A percentile compares a stretch with the other conserved stretches of the same genome.
These are phyloP conservation scores for Drosophila kikkawai DNA, from an alignment of 1,140 invertebrate genomes.

Conservation along the genomic window DNA sequence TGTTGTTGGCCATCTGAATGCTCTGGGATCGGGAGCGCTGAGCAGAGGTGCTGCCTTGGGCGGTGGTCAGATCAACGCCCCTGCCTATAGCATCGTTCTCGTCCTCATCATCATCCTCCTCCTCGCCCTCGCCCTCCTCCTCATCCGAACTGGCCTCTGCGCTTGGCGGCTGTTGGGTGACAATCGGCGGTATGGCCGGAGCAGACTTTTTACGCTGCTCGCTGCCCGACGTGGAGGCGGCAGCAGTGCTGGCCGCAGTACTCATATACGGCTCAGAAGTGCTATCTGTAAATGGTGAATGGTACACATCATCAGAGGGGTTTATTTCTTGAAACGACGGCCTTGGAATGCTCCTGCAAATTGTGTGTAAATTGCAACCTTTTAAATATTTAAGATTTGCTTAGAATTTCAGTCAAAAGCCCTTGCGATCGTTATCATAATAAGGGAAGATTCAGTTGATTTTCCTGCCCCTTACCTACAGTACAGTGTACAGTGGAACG, in stretches of 20 bases:
- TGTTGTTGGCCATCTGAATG: slow-evolving; percentile 78
- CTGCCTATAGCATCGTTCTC: slow-evolving; percentile 66
- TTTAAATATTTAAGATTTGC: too few relatives aligned
- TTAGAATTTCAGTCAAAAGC: neutral
- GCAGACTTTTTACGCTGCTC: slow-evolving; percentile 78
- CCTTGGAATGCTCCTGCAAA: slow-evolving; percentile 2
- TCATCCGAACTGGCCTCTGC: slow-evolving; percentile 80
- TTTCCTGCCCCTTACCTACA: too few relatives aligned
- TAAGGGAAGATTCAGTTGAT: neutral
- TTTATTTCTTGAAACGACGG: neutral
- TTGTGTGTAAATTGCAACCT: neutral
- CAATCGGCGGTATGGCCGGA: slow-evolving; percentile 72
- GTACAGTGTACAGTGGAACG: neutral
- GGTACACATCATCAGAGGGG: neutral
- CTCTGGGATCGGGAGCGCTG: slow-evolving; percentile 79
- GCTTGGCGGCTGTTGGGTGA: slow-evolving; percentile 80
- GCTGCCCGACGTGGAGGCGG: neutral
- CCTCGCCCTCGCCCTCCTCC: slow-evolving; percentile 73
- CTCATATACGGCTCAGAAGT: slow-evolving; percentile 65
- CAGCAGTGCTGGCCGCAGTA: slow-evolving; percentile 27
- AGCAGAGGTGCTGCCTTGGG: slow-evolving; percentile 35
- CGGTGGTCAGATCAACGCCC: slow-evolving; percentile 49
- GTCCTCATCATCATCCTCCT: slow-evolving; percentile 81
- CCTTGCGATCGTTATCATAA: neutral
- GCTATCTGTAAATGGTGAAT: slow-evolving; percentile 51